Conservation (phyloP, 2,113 vertebrate species). For the Pavo muticus region DNA sequence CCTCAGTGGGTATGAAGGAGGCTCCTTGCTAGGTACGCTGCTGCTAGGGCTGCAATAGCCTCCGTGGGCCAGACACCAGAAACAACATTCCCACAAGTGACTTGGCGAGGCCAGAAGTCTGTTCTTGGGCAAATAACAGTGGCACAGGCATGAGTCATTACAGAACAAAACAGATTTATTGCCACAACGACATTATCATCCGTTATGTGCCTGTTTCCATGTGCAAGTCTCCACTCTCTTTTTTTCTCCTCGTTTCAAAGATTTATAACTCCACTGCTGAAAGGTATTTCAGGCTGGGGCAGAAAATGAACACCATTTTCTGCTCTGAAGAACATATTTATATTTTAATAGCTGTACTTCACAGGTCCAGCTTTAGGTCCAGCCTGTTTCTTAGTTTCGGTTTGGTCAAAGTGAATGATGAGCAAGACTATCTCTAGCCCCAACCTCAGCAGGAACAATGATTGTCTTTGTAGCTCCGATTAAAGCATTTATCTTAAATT, state of each 20-base stretch:
- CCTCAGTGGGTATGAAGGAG: fast-evolving
- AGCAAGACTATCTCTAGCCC: background rate
- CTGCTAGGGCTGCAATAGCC: conserved; percentile 13
- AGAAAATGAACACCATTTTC: conserved; percentile 1
- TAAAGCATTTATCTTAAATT: background rate
- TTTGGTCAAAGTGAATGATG: background rate
- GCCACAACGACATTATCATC: conserved; percentile 10
- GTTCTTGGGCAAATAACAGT: conserved; percentile 34
- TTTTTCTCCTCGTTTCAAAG: background rate
- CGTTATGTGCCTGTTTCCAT: conserved; percentile 5
- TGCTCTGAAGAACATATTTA: background rate
- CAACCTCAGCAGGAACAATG: background rate
- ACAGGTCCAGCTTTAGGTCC: background rate
- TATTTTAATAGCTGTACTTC: background rate
- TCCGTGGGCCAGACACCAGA: background rate
- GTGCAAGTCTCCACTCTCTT: background rate
- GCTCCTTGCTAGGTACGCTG: background rate
- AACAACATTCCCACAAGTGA: conserved; percentile 46
- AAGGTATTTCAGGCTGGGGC: conserved; percentile 12
- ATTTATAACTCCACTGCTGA: background rate
- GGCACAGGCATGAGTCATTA: conserved; percentile 55
- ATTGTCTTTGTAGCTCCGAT: background rate
- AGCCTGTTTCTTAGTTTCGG: background rate
- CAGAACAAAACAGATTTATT: conserved; percentile 51
- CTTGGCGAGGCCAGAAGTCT: conserved; percentile 45